Conservation (phyloP, 2,888 invertebrate genomes). For the Drosophila neutralis region DNA sequence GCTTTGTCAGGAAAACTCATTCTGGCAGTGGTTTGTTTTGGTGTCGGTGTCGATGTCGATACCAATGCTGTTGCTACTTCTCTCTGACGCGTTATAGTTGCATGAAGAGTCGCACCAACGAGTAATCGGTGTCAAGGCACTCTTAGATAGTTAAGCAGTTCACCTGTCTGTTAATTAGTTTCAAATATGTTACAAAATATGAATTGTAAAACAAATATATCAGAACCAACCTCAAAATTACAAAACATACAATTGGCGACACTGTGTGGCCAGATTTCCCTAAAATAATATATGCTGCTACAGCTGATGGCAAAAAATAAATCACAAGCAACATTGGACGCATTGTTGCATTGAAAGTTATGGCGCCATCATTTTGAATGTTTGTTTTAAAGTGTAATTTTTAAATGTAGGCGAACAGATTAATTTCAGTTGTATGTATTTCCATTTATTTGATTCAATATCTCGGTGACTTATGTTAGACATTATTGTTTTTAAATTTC, state of each 20-base stretch:
- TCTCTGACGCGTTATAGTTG: neutral
- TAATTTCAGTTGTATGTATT: constrained; percentile 29
- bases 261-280: constrained; percentile 34
- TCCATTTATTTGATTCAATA: constrained; percentile 58
- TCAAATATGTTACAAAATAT: neutral
- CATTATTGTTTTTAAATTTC: constrained; percentile 47
- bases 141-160: neutral
- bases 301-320: constrained; percentile 30
- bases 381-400: neutral
- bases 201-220: constrained; percentile 12
- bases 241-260: constrained; percentile 56
- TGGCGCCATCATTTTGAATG: constrained; percentile 10
- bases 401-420: neutral
- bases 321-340: constrained; percentile 6
- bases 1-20: constrained; percentile 94
- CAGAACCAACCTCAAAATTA: constrained; percentile 73
- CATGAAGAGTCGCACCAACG: neutral
- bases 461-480: constrained; percentile 48
- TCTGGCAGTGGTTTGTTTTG: constrained; percentile 48
- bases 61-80: neutral
- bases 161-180: neutral
- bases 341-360: constrained; percentile 28
- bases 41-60: constrained; percentile 2
- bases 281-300: neutral
- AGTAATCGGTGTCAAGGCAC: neutral